Base-by-base conservation (phyloP, 2,113 vertebrate species). In the Campylomormyrus tamandua region DNA sequence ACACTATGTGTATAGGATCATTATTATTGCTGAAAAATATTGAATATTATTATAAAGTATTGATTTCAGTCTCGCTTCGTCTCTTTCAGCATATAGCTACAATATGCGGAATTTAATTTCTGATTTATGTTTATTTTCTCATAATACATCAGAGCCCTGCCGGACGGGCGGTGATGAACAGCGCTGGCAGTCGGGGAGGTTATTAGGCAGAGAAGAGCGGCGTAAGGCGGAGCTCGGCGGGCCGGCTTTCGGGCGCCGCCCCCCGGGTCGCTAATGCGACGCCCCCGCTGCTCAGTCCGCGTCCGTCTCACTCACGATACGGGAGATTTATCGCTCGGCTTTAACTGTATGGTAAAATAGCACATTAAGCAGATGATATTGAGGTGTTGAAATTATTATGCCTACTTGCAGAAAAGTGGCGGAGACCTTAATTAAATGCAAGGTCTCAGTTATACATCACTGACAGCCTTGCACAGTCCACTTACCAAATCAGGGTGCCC, bases 341-440 rank as follows among this genome's bases (percentile, higher is more conserved):
- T 96, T 96, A 96, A 95, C 95, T 94, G 94, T 95, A 96, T 94
- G 93, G 95, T 95, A 95, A 96, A 96, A 96, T 94, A 95, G 94
- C 94, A 31, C 95, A 96, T 96, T 96, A 96, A 94, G 95, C 95
- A 95, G 95, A 96, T 96, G 95, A 96, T 96, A 96, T 96, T 93
- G 91, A 48, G 31, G 90, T 92, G 89, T 95, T 94, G 93, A 93
- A 96, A 96, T 95, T 92, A 96, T 95, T 95, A 95, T 93, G 94
- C 95, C 88, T 91, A 92, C 92, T 93, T 92, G 92, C 91, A 92
- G 92, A 92, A 90, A 92, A 92, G 91, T 93, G 90, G 91, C 89
- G 90, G 92, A 93, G 91, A 92, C 91, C 91, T 93, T 95, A 95
- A 96, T 96, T 96, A 96, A 95, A 96, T 95, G 94, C 93, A 94